Conservation (phyloP, 2,113 vertebrate species). For the Lutjanus erythropterus region DNA sequence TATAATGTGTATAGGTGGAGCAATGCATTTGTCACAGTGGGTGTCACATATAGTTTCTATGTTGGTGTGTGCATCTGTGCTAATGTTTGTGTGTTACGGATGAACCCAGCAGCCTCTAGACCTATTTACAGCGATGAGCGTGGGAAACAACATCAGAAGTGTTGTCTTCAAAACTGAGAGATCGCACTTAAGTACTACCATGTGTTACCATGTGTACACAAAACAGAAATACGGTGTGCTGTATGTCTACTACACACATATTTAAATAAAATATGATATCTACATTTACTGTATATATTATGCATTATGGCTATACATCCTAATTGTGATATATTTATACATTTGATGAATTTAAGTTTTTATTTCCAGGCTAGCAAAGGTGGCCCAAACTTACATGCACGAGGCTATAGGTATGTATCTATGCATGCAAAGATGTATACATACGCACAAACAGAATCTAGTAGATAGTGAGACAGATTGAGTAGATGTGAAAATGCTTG, state of each 20-base stretch:
- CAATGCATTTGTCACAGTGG: constrained; percentile 43
- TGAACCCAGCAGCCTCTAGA: constrained; percentile 52
- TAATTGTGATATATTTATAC: not conserved
- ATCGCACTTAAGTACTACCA: constrained; percentile 26
- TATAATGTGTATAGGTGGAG: constrained; percentile 29
- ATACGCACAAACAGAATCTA: not conserved
- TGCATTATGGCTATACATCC: no score
- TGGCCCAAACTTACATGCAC: not conserved
- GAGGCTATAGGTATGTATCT: not conserved
- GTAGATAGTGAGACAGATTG: constrained; percentile 12
- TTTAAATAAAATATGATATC: not conserved
- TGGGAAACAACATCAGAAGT: constrained; percentile 80
- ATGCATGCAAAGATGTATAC: not conserved
- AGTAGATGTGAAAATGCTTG: constrained; percentile 32
- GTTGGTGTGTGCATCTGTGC: not conserved
- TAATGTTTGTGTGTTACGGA: constrained; percentile 19
- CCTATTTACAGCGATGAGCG: constrained; percentile 80
- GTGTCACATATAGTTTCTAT: constrained; percentile 15
- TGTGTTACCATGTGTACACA: not conserved
- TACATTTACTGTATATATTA: no score
- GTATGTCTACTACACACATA: not conserved
- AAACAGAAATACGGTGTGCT: constrained; percentile 7
- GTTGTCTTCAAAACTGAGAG: constrained; percentile 57
- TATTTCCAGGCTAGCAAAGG: not conserved
- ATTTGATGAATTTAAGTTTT: not conserved